Conservation (phyloP, 2,797 vertebrate species). For the Myotis findleyi region DNA sequence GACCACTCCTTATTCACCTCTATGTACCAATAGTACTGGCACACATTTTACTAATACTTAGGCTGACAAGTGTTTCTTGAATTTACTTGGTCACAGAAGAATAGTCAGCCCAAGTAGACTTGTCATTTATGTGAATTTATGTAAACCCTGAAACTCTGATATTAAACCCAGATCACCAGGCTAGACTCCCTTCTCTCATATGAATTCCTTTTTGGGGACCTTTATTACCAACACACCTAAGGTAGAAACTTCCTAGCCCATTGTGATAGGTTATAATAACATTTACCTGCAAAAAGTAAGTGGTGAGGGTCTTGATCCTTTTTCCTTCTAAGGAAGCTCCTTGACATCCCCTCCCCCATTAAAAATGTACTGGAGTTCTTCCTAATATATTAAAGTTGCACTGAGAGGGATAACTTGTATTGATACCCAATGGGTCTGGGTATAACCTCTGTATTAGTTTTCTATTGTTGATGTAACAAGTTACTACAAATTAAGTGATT, state of each 20-base stretch:
- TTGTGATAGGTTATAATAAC: background rate
- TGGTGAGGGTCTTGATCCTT: background rate
- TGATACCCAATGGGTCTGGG: background rate
- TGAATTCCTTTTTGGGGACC: background rate
- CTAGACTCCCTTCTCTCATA: background rate
- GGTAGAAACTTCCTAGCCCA: background rate
- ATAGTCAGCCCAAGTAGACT: background rate
- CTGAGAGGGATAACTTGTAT: background rate
- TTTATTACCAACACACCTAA: background rate
- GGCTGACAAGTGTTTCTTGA: background rate
- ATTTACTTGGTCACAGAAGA: background rate
- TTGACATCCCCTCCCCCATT: background rate
- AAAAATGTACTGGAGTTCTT: background rate
- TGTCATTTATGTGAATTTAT: background rate
- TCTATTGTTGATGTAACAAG: background rate
- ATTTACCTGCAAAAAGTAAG: background rate
- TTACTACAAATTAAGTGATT: background rate
- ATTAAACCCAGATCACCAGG: background rate
- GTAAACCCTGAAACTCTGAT: background rate
- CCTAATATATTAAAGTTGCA: background rate
- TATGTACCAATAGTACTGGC: background rate
- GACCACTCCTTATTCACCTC: background rate
- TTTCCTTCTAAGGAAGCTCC: background rate
- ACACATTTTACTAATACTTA: background rate
- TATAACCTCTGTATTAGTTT: background rate